Base-by-base conservation (phyloP, 2,113 vertebrate species). In the Nesoenas mayeri region DNA sequence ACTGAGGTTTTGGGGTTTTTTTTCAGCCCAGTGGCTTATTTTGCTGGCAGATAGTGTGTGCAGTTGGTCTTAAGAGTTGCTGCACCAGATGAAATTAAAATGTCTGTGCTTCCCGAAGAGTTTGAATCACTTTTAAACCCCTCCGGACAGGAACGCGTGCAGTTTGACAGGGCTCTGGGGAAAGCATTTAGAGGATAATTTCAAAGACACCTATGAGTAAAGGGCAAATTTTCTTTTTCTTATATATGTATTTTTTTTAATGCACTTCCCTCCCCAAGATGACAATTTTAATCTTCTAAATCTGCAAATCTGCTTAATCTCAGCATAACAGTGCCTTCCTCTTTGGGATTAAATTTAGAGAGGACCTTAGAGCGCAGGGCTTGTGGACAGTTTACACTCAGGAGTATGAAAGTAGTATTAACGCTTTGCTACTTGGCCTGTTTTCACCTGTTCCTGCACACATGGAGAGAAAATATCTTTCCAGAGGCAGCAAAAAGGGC, bases 151-250 rank as follows among this genome's bases (percentile, higher is more conserved):
- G 42, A 88, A 58, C 54, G 65, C 2, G 57, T 6, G 88, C 32
- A 47, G 25, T 74, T 89, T 96, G 96, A 96, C 96, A 96, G 96
- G 89, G 89, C 4, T 4, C 60, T 1, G 80, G 24, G 54, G 38
- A 6, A 26, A 20, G 69, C 22, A 2, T 2, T 6, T 4, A 44
- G 25, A n/a, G n/a, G 16, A 22, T 10, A 1, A 70, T 13, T 66
- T 7, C 6, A 5, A 51, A 77, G 69, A 29, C 17, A 51, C 28
- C 32, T 21, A 8, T 7, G 12, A 10, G 21, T 5, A 18, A 74
- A 18, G 25, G 10, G 51, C 19, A 47, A 13, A 20, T 89, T 66
- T 11, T 5, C 18, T 5, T 16, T 4, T 9, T 8, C 18, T 47
- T 19, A 18, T 47, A 19, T 18, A 17, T 44, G 14, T 44, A 8